phyloP scores from a whole-genome alignment of 2,113 vertebrate genomes.

The Pimephales promelas region DNA sequence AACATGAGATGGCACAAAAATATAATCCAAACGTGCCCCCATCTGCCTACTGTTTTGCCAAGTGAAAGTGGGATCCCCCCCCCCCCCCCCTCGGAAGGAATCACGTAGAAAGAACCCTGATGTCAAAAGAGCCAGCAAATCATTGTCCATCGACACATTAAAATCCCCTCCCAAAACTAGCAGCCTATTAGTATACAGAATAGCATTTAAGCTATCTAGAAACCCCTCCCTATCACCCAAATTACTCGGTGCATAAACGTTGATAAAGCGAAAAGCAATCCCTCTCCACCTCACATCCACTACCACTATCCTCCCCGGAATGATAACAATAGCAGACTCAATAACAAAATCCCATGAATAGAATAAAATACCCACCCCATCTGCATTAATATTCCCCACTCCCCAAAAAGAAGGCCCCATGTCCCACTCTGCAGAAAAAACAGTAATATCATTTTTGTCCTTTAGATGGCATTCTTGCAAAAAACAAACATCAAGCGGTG shows the following conservation, averaged over 20 bases:
- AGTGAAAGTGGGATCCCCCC: too few relatives aligned
- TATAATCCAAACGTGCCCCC: too few relatives aligned
- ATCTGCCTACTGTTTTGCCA: too few relatives aligned
- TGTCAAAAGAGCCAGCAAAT: too few relatives aligned
- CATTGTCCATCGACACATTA: too few relatives aligned
- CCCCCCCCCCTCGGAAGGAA: too few relatives aligned
- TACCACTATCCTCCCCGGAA: not conserved
- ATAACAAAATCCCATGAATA: not conserved
- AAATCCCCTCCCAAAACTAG: too few relatives aligned
- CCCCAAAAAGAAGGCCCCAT: not conserved
- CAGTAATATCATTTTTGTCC: not conserved
- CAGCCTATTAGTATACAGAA: too few relatives aligned
- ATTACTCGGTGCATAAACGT: not conserved
- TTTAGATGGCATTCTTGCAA: not conserved
- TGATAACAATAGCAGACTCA: not conserved
- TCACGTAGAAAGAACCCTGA: too few relatives aligned
- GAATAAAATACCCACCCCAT: not conserved
- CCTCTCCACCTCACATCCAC: not conserved
- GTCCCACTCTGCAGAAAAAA: not conserved
- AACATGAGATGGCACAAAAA: too few relatives aligned
- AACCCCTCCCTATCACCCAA: too few relatives aligned
- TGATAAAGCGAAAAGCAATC: not conserved
- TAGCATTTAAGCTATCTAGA: fast-evolving
- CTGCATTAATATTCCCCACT: not conserved
- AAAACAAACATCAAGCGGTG: not conserved